Conservation (phyloP, 2,113 vertebrate species). For the Sphyrna mokarran region DNA sequence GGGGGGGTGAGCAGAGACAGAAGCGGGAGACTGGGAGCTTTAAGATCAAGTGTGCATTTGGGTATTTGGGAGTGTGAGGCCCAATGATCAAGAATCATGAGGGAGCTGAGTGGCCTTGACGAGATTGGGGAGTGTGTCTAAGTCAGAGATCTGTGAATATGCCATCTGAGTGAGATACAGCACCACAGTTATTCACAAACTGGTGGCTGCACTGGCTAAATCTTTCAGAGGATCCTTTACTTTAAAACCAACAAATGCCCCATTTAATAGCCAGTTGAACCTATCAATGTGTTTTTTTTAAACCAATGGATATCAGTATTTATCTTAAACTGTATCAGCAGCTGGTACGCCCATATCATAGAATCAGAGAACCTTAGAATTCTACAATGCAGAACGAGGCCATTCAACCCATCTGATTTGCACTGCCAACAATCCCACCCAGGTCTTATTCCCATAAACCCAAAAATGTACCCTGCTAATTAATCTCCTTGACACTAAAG, state of each 20-base stretch:
- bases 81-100: neutral
- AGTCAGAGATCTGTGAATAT: neutral
- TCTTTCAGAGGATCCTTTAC: neutral
- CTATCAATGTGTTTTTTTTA: too few species aligned
- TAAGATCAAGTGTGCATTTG: neutral
- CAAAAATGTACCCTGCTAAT: too few species aligned
- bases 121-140: neutral
- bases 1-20: neutral
- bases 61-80: neutral
- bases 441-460: too few species aligned
- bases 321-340: too few species aligned
- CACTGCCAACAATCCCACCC: too few species aligned
- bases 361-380: too few species aligned
- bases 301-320: too few species aligned
- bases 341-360: too few species aligned
- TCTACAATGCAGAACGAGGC: too few species aligned
- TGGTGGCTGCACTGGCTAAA: neutral
- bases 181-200: neutral
- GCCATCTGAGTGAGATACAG: neutral
- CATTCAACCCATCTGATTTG: too few species aligned
- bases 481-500: too few species aligned
- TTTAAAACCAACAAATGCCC: neutral
- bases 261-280: neutral
- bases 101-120: neutral
- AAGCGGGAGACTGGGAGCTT: neutral